Percentiles rank a stretch among this genome's conserved stretches.
Conservation (phyloP, 2,113 vertebrate species). For the Oryzias javanicus region DNA sequence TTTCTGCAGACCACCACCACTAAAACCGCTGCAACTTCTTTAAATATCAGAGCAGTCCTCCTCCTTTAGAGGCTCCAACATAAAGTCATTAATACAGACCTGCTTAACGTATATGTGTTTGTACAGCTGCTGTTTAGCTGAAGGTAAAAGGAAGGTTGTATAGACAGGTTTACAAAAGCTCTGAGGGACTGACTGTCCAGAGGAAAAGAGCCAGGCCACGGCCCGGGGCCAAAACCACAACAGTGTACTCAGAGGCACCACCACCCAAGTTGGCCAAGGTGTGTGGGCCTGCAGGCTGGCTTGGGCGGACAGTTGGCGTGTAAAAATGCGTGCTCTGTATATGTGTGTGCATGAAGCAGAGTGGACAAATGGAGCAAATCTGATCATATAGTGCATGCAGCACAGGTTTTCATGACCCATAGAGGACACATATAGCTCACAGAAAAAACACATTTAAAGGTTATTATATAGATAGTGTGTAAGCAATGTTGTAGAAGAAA, state of each 20-base stretch:
- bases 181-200: slow-evolving; percentile 48
- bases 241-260: slow-evolving; percentile 67
- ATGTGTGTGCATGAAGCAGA: slow-evolving; percentile 23
- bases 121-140: slow-evolving; percentile 69
- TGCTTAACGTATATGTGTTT: slow-evolving; percentile 69
- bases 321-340: slow-evolving; percentile 19
- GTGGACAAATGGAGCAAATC: slow-evolving; percentile 19
- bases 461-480: slow-evolving; percentile 52
- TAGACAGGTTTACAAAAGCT: slow-evolving; percentile 42
- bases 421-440: slow-evolving; percentile 35
- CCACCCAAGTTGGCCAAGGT: slow-evolving; percentile 76
- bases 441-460: slow-evolving; percentile 35
- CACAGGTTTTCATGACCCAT: slow-evolving; percentile 30
- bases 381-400: slow-evolving; percentile 48
- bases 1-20: slow-evolving; percentile 67
- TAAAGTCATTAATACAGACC: slow-evolving; percentile 65
- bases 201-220: slow-evolving; percentile 48
- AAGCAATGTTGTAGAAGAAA: slow-evolving; percentile 56
- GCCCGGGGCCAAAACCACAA: slow-evolving; percentile 74
- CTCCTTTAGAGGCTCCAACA: slow-evolving; percentile 57
- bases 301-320: slow-evolving; percentile 44
- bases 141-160: slow-evolving; percentile 56
- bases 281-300: slow-evolving; percentile 71
- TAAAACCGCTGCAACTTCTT: slow-evolving; percentile 47
- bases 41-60: slow-evolving; percentile 42